Evolutionary conservation across 2,113 vertebrate genomes (phyloP), one percentile per base, ranked within the genome.

Genomic region (Brachyhypopomus occidentalis): DNA sequence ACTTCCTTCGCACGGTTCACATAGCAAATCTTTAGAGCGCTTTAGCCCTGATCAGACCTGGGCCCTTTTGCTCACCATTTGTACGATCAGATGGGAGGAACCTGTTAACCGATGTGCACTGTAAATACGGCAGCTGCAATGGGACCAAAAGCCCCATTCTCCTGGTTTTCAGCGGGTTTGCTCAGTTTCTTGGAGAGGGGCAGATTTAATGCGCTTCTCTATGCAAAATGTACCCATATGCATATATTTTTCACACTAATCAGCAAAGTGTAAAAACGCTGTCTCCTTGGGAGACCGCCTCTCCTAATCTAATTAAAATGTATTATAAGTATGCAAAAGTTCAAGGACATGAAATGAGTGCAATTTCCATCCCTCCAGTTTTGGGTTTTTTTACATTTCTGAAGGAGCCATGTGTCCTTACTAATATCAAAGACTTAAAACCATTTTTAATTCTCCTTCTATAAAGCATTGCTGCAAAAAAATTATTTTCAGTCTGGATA

Each of bases 281-380:
- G 70, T 87, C 79, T 88, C 72, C 85, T 88, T 81, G 81, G 84
- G 83, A 82, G 81, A 85, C 79, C 55, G 71, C 84, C 83, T 60
- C 41, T 72, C 85, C 84, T 89, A 87, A 89, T 88, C 84, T 89
- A 90, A 90, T 91, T 91, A 90, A 80, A 87, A 91, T 91, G 75
- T 90, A 90, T 91, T 88, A 85, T n/a, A 88, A 89, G 80, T 84
- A 86, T 74, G 84, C 80, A 85, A 79, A 87, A 88, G 85, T 90
- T 91, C 77, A 91, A 89, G 86, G 81, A 86, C 86, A 89, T 85
- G 82, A 86, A 70, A 88, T 81, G 79, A 80, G 73, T 69, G 25
- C 30, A 74, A 82, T 79, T 85, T 17, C 73, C 56, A 17, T 30
- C 25, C 71, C 30, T 71, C 71, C 56, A 72, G 74, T 73, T 67